Conservation (phyloP, 2,113 vertebrate species). For the Syrmaticus mikado region DNA sequence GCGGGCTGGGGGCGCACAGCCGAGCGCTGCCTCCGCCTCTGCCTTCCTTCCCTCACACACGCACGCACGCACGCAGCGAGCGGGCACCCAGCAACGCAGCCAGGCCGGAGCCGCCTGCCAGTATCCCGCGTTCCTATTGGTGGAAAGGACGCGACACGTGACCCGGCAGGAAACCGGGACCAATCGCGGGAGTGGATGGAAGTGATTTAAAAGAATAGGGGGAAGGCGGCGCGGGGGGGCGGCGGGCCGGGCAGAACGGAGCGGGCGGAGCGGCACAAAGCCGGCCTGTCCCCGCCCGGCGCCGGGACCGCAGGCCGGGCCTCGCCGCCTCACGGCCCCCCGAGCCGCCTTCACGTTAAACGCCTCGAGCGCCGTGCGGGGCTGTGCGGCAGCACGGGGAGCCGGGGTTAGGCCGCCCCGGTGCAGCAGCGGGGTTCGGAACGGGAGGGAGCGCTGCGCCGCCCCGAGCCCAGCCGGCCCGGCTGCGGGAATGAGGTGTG, state of each 20-base stretch:
- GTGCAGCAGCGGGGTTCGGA: no score
- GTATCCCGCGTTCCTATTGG: slow-evolving; percentile 75
- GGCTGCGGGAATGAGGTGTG: no score
- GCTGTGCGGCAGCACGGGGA: no score
- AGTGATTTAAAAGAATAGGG: slow-evolving; percentile 70
- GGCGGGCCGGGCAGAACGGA: neutral
- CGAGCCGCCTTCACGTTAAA: no score
- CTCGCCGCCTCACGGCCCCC: no score
- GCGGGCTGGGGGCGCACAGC: slow-evolving; percentile 47
- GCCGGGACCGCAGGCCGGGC: no score
- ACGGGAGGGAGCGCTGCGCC: no score
- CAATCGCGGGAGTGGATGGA: slow-evolving; percentile 65
- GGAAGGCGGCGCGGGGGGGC: neutral
- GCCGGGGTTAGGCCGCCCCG: no score
- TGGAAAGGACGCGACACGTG: neutral
- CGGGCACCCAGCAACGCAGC: slow-evolving; percentile 62
- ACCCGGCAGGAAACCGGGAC: neutral
- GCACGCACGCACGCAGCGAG: slow-evolving; percentile 62
- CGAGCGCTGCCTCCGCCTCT: slow-evolving; percentile 23
- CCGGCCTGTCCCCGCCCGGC: neutral
- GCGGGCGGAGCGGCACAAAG: slow-evolving; percentile 2
- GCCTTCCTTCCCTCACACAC: neutral
- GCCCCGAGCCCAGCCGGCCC: no score
- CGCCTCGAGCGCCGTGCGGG: no score
- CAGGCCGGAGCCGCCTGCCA: slow-evolving; percentile 76